Evolutionary conservation across 2,113 vertebrate genomes (phyloP).

Genomic region (Bos javanicus): DNA sequence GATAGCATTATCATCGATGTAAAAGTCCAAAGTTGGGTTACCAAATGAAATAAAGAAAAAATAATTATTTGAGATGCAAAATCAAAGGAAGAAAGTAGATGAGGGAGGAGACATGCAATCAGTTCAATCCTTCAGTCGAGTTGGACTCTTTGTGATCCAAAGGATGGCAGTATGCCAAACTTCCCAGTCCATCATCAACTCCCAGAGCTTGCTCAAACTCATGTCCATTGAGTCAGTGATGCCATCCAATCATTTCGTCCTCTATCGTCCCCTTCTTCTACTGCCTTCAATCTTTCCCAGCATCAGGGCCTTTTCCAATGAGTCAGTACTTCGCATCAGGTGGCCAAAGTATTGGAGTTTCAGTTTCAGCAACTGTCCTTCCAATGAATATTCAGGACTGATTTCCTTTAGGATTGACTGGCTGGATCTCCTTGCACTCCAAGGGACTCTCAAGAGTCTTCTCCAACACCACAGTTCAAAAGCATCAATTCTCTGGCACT

Average conservation of each 20-base stretch:
- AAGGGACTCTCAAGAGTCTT: background rate
- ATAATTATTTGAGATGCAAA: background rate
- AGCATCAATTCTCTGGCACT: background rate
- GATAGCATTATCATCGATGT: background rate
- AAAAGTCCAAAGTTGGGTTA: background rate
- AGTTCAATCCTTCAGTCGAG: background rate
- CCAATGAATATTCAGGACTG: background rate
- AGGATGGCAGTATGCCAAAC: background rate
- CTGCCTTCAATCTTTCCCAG: background rate
- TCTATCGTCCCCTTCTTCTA: background rate
- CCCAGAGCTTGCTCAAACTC: background rate
- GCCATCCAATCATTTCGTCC: background rate
- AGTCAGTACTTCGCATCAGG: background rate
- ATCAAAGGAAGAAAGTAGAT: background rate
- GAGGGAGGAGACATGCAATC: background rate
- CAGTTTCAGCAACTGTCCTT: background rate
- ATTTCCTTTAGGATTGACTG: background rate
- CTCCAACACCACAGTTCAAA: background rate
- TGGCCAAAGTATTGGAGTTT: background rate
- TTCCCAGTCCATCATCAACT: background rate
- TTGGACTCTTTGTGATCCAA: background rate
- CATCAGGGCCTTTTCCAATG: background rate
- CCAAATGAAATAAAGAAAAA: background rate
- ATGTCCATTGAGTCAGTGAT: background rate
- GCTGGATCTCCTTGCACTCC: background rate